These are phyloP conservation scores for Ciconia stormi DNA, from an alignment of 2,113 vertebrate species.

Conservation along the genomic window DNA sequence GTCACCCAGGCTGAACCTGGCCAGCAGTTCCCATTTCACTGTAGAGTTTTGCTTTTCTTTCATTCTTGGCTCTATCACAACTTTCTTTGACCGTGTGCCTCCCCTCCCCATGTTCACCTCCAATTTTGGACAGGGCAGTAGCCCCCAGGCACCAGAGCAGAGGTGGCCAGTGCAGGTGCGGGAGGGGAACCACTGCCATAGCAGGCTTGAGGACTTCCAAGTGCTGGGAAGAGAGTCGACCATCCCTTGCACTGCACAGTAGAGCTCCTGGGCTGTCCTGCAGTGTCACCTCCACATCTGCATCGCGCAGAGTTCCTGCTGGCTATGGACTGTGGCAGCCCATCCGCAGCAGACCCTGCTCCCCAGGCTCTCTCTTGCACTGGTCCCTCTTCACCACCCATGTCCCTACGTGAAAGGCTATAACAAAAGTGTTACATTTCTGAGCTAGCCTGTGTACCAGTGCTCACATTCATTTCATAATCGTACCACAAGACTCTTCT, in stretches of 20 bases:
- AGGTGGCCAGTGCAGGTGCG: neutral
- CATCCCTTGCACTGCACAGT: neutral
- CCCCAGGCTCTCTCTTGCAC: neutral
- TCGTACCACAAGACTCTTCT: neutral
- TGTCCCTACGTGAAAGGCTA: fast-evolving
- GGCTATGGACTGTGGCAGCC: neutral
- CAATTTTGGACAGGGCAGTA: neutral
- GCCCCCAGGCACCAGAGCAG: neutral
- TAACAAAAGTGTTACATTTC: neutral
- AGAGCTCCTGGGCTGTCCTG: neutral
- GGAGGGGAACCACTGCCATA: neutral
- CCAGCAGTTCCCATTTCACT: neutral
- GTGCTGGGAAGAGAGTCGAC: neutral
- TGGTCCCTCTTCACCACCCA: neutral
- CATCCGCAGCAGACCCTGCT: neutral
- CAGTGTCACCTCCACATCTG: neutral
- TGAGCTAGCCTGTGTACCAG: neutral
- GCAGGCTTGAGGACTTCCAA: neutral
- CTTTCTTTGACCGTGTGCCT: neutral
- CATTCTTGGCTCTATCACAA: neutral
- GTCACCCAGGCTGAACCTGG: neutral
- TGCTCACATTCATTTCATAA: neutral
- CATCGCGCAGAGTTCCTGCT: neutral
- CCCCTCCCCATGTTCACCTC: neutral
- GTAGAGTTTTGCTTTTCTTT: neutral